phyloP scores from a whole-genome alignment of 2,113 vertebrate genomes.

The Scalopus aquaticus region DNA sequence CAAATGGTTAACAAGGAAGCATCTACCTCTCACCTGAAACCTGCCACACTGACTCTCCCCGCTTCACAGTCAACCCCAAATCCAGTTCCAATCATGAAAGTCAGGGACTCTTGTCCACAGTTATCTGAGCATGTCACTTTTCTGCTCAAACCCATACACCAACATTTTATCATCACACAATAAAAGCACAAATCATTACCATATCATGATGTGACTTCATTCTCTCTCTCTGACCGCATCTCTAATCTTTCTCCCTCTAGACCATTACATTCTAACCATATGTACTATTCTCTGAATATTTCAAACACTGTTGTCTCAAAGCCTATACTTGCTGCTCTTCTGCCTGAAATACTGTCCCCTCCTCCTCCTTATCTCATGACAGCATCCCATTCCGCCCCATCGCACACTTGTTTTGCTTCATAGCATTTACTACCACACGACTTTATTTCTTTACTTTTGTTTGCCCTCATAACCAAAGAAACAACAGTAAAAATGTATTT shows the following conservation, averaged over 20 bases:
- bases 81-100: neutral
- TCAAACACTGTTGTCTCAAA: neutral
- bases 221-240: neutral
- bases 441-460: neutral
- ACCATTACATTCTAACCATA: neutral
- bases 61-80: neutral
- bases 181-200: neutral
- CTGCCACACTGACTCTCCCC: neutral
- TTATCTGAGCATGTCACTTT: neutral
- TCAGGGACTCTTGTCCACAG: neutral
- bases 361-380: too few relatives aligned
- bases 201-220: too few relatives aligned
- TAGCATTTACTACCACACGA: neutral
- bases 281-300: neutral
- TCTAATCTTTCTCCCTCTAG: neutral
- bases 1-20: neutral
- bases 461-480: neutral
- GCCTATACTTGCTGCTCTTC: neutral
- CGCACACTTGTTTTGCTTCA: neutral
- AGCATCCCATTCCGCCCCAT: neutral
- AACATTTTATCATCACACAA: neutral
- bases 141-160: neutral
- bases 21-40: neutral
- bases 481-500: too few relatives aligned
- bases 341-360: neutral